Percentiles rank a stretch among this genome's conserved stretches.
phyloP scores from a whole-genome alignment of 92 coral and sea anemone genomes.

The Palythoa heliodiscus region DNA sequence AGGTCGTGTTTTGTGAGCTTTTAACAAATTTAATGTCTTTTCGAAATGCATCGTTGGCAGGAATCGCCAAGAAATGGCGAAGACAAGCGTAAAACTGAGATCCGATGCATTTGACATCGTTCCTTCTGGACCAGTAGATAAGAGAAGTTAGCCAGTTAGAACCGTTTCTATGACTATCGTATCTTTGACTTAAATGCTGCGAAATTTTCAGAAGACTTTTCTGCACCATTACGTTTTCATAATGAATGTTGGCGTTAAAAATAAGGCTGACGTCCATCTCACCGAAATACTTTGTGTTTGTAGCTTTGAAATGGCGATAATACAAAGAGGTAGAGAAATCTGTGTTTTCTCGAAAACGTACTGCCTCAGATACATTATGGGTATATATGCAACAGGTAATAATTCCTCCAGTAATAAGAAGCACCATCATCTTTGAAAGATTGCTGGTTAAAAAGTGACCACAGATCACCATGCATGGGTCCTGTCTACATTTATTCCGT shows the following conservation, averaged over 20 bases:
- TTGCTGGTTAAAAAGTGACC: conserved; percentile 27
- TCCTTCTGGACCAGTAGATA: conserved; percentile 39
- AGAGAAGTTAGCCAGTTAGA: conserved; percentile 57
- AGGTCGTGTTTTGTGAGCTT: background rate
- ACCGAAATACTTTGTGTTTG: conserved; percentile 25
- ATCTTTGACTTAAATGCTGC: conserved; percentile 9
- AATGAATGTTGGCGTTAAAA: conserved; percentile 29
- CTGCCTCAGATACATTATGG: conserved; percentile 5
- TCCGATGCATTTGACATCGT: conserved; percentile 43
- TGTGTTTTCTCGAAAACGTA: conserved; percentile 7
- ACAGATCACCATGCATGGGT: conserved; percentile 8
- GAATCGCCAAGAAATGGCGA: conserved; percentile 34
- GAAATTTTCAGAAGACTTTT: conserved; percentile 21
- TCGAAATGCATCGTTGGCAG: conserved; percentile 17
- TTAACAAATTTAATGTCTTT: conserved; percentile 31
- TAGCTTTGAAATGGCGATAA: conserved; percentile 19
- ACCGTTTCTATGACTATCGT: conserved; percentile 6
- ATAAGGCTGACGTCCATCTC: conserved; percentile 48
- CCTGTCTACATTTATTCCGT: background rate
- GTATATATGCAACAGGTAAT: conserved; percentile 45
- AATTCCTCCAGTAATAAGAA: conserved; percentile 30
- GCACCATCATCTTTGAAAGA: conserved; percentile 41
- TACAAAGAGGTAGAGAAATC: conserved; percentile 6
- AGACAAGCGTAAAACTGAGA: conserved; percentile 46
- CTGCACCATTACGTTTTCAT: conserved; percentile 26